phyloP scores from a whole-genome alignment of 2,797 vertebrate genomes.

The Melanotaenia trifasciata region DNA sequence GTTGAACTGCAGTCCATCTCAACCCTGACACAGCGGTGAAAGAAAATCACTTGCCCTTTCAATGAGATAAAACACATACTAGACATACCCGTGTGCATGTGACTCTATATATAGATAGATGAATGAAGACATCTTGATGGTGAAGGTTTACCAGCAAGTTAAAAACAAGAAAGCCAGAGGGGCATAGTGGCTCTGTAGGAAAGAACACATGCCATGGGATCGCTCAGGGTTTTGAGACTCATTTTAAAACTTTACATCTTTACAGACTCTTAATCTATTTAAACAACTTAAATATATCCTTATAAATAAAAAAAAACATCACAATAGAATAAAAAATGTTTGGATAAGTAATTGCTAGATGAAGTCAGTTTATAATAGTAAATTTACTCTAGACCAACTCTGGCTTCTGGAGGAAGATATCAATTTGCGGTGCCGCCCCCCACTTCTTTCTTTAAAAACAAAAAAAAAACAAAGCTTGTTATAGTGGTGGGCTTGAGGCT shows the following conservation, averaged over 20 bases:
- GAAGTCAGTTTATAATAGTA: too few relatives aligned
- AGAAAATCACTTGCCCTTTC: slow-evolving; percentile 71
- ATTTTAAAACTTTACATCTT: slow-evolving; percentile 23
- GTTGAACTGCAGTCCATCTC: slow-evolving; percentile 73
- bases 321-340: not conserved
- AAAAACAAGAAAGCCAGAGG: slow-evolving; percentile 5
- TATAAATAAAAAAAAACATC: not conserved
- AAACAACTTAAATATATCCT: not conserved
- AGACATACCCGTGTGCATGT: slow-evolving; percentile 44
- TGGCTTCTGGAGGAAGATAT: slow-evolving; percentile 83
- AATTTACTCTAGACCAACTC: slow-evolving; percentile 69
- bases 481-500: slow-evolving; percentile 71
- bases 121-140: slow-evolving; percentile 52
- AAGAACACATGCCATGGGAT: slow-evolving; percentile 16
- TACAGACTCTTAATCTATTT: not conserved
- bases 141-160: slow-evolving; percentile 50
- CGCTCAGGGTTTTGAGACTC: slow-evolving; percentile 20
- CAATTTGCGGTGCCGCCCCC: slow-evolving; percentile 76
- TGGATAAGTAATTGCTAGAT: not conserved
- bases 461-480: slow-evolving; percentile 66
- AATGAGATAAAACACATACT: slow-evolving; percentile 68
- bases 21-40: slow-evolving; percentile 63
- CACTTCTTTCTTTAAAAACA: slow-evolving; percentile 34
- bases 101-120: slow-evolving; percentile 52
- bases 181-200: slow-evolving; percentile 8